These are phyloP conservation scores for Formica aserva DNA, from an alignment of 2,888 invertebrate genomes.

Conservation along the genomic window DNA sequence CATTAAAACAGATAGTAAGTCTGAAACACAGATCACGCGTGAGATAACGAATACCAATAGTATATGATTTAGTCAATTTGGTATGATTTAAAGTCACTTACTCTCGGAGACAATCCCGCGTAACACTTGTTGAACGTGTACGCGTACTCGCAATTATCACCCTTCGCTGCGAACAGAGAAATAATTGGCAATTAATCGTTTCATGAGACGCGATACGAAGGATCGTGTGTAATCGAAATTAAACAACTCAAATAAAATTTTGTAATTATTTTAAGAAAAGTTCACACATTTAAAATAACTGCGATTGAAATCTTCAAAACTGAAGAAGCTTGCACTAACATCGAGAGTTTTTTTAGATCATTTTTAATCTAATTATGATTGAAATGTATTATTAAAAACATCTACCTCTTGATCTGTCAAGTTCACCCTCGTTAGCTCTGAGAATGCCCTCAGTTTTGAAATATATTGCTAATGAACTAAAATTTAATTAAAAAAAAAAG, in stretches of 20 bases:
- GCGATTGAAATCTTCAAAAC: not conserved
- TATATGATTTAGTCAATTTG: not conserved
- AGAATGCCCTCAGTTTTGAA: not conserved
- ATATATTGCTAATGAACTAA: not conserved
- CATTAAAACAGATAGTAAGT: conserved; percentile 80
- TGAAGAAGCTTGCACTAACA: not conserved
- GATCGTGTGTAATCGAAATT: conserved; percentile 63
- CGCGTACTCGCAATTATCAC: conserved; percentile 83
- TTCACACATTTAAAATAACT: not conserved
- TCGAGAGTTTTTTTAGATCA: not conserved
- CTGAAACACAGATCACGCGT: conserved; percentile 67
- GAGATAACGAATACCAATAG: not conserved
- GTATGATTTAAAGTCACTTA: conserved; percentile 64
- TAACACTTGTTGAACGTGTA: conserved; percentile 84
- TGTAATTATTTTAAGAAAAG: conserved; percentile 11
- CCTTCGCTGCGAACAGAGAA: conserved; percentile 75
- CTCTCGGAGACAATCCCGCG: conserved; percentile 80
- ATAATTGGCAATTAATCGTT: not conserved
- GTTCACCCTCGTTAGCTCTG: not conserved
- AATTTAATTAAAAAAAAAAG: not conserved
- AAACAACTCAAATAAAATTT: conserved; percentile 3
- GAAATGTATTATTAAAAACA: not conserved
- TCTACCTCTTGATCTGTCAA: not conserved
- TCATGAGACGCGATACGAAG: not conserved
- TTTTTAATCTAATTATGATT: not conserved